Evolutionary conservation across 2,797 vertebrate species (phyloP).

Genomic region (Phoebastria nigripes): DNA sequence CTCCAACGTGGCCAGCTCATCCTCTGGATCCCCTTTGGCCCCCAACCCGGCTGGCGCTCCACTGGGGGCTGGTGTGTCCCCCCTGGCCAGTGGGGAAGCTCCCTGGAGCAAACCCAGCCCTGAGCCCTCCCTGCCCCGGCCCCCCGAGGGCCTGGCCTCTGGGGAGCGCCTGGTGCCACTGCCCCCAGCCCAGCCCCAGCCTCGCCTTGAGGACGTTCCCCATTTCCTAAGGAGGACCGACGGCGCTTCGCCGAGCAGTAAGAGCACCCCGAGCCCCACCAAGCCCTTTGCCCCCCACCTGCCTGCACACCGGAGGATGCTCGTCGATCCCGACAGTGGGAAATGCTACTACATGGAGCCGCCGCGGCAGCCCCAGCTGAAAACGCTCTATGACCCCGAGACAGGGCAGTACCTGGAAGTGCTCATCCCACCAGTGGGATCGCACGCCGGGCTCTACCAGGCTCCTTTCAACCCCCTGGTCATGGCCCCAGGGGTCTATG

Average conservation of each 20-base stretch:
- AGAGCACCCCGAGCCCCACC: conserved; percentile 75
- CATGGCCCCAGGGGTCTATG: conserved; percentile 72
- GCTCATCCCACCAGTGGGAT: conserved; percentile 83
- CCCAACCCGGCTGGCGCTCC: background rate
- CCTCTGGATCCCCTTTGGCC: background rate
- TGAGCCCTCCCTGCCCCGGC: background rate
- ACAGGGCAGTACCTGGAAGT: conserved; percentile 94
- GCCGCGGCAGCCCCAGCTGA: conserved; percentile 86
- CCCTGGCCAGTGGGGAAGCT: background rate
- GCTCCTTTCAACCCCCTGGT: conserved; percentile 77
- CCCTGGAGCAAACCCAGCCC: background rate
- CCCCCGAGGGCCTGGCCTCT: background rate
- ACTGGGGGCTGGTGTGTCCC: background rate
- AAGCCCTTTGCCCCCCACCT: conserved; percentile 50
- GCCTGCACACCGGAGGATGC: conserved; percentile 80
- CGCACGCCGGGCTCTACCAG: conserved; percentile 82
- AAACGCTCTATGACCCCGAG: conserved; percentile 92
- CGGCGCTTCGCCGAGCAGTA: conserved; percentile 62
- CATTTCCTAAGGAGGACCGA: conserved; percentile 74
- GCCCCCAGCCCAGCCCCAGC: background rate
- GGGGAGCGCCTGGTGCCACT: background rate
- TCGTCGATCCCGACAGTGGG: conserved; percentile 91
- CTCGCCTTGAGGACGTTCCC: background rate
- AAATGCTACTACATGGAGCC: conserved; percentile 92
- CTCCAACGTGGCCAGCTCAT: background rate